A percentile compares a stretch with the other conserved stretches of the same genome.
phyloP scores from a whole-genome alignment of 2,113 vertebrate species.

The Oostethus manadensis region DNA sequence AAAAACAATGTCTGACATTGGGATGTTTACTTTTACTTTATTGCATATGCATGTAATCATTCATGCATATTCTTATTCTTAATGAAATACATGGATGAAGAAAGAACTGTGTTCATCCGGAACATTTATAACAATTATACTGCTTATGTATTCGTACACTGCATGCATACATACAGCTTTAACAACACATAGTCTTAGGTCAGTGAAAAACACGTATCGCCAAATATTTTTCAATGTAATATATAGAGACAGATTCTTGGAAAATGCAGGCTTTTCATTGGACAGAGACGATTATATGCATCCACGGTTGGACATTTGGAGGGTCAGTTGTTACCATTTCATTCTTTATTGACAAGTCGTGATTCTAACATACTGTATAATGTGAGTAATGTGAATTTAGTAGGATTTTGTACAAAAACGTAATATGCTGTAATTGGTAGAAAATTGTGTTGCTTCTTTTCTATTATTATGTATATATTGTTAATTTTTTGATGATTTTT shows the following conservation, averaged over 20 bases:
- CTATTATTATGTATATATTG: too few relatives aligned
- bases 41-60: background rate
- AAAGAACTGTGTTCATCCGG: too few relatives aligned
- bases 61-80: background rate
- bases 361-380: background rate
- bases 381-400: background rate
- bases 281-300: background rate
- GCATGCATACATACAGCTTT: too few relatives aligned
- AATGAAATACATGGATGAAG: background rate
- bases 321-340: background rate
- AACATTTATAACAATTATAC: too few relatives aligned
- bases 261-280: background rate
- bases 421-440: background rate
- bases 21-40: background rate
- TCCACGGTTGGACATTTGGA: background rate
- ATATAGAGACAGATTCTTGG: too few relatives aligned
- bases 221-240: too few relatives aligned
- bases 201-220: too few relatives aligned
- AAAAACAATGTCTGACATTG: constrained; percentile 9
- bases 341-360: background rate
- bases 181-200: too few relatives aligned
- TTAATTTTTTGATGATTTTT: too few relatives aligned
- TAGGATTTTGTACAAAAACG: background rate
- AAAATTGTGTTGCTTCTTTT: background rate
- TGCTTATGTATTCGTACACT: too few relatives aligned